Percentiles rank a stretch among this genome's conserved stretches.
phyloP scores from a whole-genome alignment of 1,140 invertebrate genomes.

The Drosophila navojoa region DNA sequence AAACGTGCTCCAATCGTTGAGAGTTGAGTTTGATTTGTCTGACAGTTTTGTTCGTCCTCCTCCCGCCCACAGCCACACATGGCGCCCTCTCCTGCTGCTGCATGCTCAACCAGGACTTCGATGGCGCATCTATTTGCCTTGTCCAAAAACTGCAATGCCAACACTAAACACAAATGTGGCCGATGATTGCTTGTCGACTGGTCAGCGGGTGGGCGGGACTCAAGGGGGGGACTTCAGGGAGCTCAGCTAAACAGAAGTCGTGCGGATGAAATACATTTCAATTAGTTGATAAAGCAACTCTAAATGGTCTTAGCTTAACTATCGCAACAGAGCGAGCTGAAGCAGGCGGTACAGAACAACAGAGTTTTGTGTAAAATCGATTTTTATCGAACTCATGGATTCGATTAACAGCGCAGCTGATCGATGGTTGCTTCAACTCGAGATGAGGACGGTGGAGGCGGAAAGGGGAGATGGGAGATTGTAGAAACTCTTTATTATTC shows the following conservation, averaged over 20 bases:
- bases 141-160: constrained; percentile 31
- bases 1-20: constrained; percentile 76
- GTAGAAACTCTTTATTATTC: too few relatives aligned
- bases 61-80: not conserved
- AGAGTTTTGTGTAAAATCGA: not conserved
- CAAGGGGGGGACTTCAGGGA: too few relatives aligned
- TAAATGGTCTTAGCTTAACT: constrained; percentile 1
- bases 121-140: constrained; percentile 9
- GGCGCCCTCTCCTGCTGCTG: not conserved
- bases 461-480: too few relatives aligned
- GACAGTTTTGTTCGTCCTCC: constrained; percentile 51
- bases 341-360: not conserved
- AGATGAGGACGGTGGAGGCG: not conserved
- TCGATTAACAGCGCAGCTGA: not conserved
- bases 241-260: constrained; percentile 13
- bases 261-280: constrained; percentile 12
- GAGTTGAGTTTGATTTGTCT: constrained; percentile 77
- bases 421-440: not conserved
- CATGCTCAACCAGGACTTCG: not conserved
- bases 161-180: constrained; percentile 52
- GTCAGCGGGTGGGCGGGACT: constrained; percentile 8
- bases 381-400: not conserved
- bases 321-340: not conserved
- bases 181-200: constrained; percentile 41
- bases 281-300: constrained; percentile 21